Base-by-base conservation (phyloP, 1,140 invertebrate genomes). In the Drosophila bipectinata region DNA sequence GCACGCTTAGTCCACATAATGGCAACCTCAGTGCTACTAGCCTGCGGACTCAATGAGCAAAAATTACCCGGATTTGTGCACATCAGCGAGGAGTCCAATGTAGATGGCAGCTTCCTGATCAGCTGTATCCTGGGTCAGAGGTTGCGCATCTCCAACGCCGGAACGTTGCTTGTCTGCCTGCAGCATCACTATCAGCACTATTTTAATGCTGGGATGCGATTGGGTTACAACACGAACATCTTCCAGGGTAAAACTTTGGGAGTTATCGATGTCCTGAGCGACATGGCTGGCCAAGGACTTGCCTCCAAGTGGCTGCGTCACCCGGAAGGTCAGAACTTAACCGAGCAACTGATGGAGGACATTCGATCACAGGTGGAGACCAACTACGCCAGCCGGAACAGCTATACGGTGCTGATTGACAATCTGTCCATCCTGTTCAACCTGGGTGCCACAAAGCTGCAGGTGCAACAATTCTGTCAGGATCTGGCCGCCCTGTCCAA, bases 171-270 rank as follows among this genome's bases (percentile, higher is more conserved):
- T 15, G 92, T 96, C 58, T 93, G 94, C 54, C 93, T 95, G 69
- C 95, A 96, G 74, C 95, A 96, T 72, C 94, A 94, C 4, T 92
- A 95, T 51, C 92, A 93, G 24, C 95, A 96, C 83, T 96, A 96
- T 78, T 94, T 95, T 53, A 95, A 94, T 91, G 93, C 96, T 54
- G 94, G 95, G n/a, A 93, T 95, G 82, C 94, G 95, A 81, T 92
- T 96, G 77, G 95, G 95, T 26, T 95, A 95, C 77, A 95, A 96
- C 90, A 91, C 96, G 24, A 92, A 93, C 32, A 93, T 93, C 57
- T 90, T 94, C 72, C 90, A 93, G 56, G 93, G 94, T 14, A 91
- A 93, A 54, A 90, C 92, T 10, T 84, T 95, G 8, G 87, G 92
- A 45, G 92, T 94, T 58, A 93, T 94, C 39, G 94, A 94, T 85